Evolutionary conservation across 2,113 vertebrate species (phyloP).

Genomic region (Gallinago undulata): DNA sequence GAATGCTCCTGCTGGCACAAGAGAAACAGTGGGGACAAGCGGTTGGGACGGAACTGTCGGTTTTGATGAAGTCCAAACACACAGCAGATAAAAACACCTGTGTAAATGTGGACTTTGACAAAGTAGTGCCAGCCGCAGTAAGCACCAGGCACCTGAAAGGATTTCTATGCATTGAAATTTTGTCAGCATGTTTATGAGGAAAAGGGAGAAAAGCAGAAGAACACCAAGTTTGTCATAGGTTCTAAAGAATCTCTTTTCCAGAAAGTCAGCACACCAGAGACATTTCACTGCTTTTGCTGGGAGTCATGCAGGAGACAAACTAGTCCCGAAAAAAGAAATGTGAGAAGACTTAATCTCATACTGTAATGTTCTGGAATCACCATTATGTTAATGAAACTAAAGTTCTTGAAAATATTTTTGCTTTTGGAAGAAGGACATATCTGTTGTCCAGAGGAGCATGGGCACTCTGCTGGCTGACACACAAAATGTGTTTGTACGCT

Average conservation of each 20-base stretch:
- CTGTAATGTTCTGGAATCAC: background rate
- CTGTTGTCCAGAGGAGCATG: background rate
- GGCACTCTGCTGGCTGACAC: background rate
- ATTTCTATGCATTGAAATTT: background rate
- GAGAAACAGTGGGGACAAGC: background rate
- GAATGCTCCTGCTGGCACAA: background rate
- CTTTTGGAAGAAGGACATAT: background rate
- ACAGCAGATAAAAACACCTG: background rate
- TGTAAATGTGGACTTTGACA: background rate
- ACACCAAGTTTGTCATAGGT: background rate
- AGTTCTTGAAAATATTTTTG: background rate
- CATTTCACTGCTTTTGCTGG: background rate
- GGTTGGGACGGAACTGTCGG: fast-evolving
- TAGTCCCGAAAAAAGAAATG: background rate
- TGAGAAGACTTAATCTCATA: background rate
- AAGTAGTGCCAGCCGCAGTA: background rate
- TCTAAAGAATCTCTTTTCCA: background rate
- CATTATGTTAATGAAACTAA: background rate
- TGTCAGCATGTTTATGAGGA: background rate
- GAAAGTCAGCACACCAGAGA: background rate
- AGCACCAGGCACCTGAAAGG: background rate
- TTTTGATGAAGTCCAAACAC: background rate
- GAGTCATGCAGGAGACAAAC: background rate
- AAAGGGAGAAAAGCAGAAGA: background rate
- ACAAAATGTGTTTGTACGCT: background rate